Conservation (phyloP, 2,888 invertebrate species). For the Plagiodera versicolora region DNA sequence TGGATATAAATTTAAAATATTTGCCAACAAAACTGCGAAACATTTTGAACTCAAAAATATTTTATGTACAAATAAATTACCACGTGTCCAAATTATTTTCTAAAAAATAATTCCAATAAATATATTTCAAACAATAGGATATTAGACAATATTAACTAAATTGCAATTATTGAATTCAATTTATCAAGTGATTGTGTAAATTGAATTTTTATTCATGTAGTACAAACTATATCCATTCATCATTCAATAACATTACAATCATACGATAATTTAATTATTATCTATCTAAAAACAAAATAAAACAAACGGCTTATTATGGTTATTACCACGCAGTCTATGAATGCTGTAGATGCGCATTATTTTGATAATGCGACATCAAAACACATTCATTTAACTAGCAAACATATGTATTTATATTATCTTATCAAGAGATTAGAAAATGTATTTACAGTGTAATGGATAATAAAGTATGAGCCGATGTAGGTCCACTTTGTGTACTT, state of each 20-base stretch:
- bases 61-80: too few relatives aligned
- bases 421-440: constrained; percentile 10
- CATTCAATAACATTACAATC: not conserved
- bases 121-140: too few relatives aligned
- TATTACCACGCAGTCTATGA: constrained; percentile 7
- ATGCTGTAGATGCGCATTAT: constrained; percentile 3
- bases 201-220: too few relatives aligned
- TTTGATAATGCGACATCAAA: constrained; percentile 2
- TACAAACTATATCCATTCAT: too few relatives aligned
- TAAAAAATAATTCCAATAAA: too few relatives aligned
- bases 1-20: too few relatives aligned
- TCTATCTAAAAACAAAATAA: not conserved
- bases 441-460: not conserved
- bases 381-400: not conserved
- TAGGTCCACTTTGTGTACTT: not conserved
- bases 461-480: not conserved
- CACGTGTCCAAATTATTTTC: too few relatives aligned
- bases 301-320: not conserved
- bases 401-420: constrained; percentile 9
- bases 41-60: too few relatives aligned
- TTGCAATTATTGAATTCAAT: too few relatives aligned
- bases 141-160: too few relatives aligned
- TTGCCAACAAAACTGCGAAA: too few relatives aligned
- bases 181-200: too few relatives aligned
- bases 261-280: not conserved